A percentile compares a stretch with the other conserved stretches of the same genome.
Conservation (phyloP, 2,888 invertebrate genomes). For the Willowsia nigromaculata region DNA sequence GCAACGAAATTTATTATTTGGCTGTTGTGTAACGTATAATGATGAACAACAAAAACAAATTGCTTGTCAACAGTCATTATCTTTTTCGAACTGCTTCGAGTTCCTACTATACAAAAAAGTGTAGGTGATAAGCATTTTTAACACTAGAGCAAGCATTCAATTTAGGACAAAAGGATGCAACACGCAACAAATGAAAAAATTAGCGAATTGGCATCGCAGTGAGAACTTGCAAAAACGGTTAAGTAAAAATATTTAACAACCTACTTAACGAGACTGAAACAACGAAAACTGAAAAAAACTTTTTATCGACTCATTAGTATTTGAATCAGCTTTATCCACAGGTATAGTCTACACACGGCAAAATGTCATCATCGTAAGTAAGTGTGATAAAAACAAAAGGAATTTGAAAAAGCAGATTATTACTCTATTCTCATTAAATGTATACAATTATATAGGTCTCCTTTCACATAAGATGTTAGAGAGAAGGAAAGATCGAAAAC, state of each 20-base stretch:
- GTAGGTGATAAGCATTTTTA: not conserved
- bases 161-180: conserved; percentile 43
- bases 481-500: not conserved
- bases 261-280: conserved; percentile 23
- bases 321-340: conserved; percentile 39
- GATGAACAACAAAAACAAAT: conserved; percentile 25
- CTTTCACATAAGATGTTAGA: no score
- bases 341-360: not conserved
- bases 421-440: not conserved
- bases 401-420: conserved; percentile 44
- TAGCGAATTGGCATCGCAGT: conserved; percentile 5
- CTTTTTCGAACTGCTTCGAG: not conserved
- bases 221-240: conserved; percentile 29
- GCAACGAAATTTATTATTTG: not conserved
- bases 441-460: not conserved
- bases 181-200: not conserved
- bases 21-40: not conserved
- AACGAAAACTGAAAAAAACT: not conserved
- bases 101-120: not conserved
- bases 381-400: conserved; percentile 9
- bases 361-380: not conserved
- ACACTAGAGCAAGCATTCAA: conserved; percentile 23
- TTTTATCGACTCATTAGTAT: conserved; percentile 59
- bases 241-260: conserved; percentile 23
- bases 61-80: conserved; percentile 19